Conservation (phyloP, 2,797 vertebrate genomes). For the Margarornis squamiger region DNA sequence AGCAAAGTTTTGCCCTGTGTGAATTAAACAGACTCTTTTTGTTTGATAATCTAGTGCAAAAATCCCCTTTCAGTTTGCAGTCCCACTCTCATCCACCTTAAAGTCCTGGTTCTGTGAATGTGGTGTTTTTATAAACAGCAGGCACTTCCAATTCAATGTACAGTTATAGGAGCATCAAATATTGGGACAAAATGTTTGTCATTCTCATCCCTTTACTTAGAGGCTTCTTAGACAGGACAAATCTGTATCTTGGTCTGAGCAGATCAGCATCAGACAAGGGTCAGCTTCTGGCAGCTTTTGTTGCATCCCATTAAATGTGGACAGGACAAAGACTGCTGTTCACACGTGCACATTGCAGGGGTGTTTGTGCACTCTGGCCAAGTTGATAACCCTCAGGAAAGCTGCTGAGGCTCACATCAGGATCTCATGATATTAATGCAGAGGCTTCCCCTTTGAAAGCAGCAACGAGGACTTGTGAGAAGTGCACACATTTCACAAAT, state of each 20-base stretch:
- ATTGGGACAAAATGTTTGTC: not conserved
- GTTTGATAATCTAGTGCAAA: not conserved
- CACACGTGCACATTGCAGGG: not conserved
- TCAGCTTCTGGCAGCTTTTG: not conserved
- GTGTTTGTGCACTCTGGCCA: not conserved
- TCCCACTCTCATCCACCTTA: not conserved
- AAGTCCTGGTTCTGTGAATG: not conserved
- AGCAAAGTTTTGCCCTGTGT: not conserved
- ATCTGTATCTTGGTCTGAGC: not conserved
- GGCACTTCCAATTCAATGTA: not conserved
- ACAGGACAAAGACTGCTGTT: not conserved
- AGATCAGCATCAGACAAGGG: not conserved
- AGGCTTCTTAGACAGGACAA: not conserved
- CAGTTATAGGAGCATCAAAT: not conserved
- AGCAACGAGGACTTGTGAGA: not conserved
- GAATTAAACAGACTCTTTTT: not conserved
- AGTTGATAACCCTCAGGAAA: not conserved
- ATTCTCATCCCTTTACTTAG: not conserved
- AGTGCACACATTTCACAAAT: not conserved
- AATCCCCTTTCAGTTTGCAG: not conserved
- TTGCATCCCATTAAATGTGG: not conserved
- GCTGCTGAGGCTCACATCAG: not conserved
- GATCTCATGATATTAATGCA: not conserved
- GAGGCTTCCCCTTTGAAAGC: not conserved
- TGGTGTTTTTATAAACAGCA: not conserved